These are phyloP conservation scores for Rhea americana DNA, from an alignment of 2,113 vertebrate genomes.

Conservation along the genomic window DNA sequence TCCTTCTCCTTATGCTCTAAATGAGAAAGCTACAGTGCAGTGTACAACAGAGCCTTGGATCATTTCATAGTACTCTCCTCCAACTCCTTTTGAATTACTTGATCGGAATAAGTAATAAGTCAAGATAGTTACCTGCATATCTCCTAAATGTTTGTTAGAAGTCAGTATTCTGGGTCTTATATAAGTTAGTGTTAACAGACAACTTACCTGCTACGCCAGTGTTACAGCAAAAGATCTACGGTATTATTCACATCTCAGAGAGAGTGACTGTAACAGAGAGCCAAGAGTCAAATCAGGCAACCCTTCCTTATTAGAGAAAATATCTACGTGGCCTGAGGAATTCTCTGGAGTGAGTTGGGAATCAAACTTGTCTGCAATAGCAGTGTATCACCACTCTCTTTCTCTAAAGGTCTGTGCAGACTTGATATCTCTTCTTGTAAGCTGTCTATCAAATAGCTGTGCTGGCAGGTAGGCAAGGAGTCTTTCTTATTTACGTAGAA, in stretches of 20 bases:
- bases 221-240: not conserved
- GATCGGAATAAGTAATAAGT: not conserved
- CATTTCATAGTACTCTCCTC: not conserved
- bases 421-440: not conserved
- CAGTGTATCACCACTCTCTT: not conserved
- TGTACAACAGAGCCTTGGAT: not conserved
- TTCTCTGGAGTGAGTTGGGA: not conserved
- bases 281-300: not conserved
- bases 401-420: not conserved
- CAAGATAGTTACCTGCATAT: not conserved
- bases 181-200: no score
- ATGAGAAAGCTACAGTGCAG: not conserved
- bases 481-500: not conserved
- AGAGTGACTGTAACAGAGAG: not conserved
- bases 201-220: no score
- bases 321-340: not conserved
- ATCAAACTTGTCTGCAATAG: not conserved
- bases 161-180: not conserved
- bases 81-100: not conserved
- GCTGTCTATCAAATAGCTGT: not conserved
- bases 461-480: not conserved
- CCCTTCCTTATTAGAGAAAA: not conserved
- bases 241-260: not conserved
- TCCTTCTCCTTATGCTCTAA: not conserved
- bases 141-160: not conserved